Base-by-base conservation (phyloP, 2,797 vertebrate species). In the Alcedo atthis region DNA sequence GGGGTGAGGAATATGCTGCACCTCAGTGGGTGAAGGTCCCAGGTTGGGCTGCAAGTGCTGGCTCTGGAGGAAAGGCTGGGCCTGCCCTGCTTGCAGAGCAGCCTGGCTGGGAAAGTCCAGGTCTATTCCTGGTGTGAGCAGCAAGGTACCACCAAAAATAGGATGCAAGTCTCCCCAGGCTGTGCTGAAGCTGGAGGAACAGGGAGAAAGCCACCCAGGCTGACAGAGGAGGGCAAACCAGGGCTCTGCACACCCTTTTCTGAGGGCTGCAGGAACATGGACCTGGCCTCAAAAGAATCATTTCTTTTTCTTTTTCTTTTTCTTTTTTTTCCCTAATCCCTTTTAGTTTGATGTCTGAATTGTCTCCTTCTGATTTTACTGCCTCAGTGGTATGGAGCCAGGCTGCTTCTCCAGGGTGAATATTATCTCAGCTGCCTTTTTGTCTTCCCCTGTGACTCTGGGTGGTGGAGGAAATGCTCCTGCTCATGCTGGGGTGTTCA, bases 1-100 rank as follows among this genome's bases (percentile, higher is more conserved):
- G 2, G 46, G 66, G 0, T 7, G 81, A 64, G 73, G 74, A 76
- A 64, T 1, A 0, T 0, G 26, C 48, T 19, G 51, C 0, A 0
- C 10, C 55, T 26, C 15, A 1, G 24, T 1, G 25, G 42, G 4
- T 33, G 6, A 37, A 51, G 79, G 46, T 43, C 43, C 49, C 3
- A 6, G 54, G 11, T 6, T 1, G 1, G 54, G 68, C 30, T 24
- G 21, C 5, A 7, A 32, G 21, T 6, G 35, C 53, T 25, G 43
- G 54, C 51, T 10, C 7, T 2, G 1, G 74, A 15, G 74, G 45
- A 17, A 15, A 16, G 32, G 12, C 54, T 19, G 78, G 67, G 68
- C 48, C 25, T 68, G 22, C 25, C 19, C 54, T 49, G 28, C 35
- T 33, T 3, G 8, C 37, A 6, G 73, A 68, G 57, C 46, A 51